A percentile compares a stretch with the other conserved stretches of the same genome.
Conservation (phyloP, 53 echinoderm and acorn worm genomes). For the Glandiceps talaboti region DNA sequence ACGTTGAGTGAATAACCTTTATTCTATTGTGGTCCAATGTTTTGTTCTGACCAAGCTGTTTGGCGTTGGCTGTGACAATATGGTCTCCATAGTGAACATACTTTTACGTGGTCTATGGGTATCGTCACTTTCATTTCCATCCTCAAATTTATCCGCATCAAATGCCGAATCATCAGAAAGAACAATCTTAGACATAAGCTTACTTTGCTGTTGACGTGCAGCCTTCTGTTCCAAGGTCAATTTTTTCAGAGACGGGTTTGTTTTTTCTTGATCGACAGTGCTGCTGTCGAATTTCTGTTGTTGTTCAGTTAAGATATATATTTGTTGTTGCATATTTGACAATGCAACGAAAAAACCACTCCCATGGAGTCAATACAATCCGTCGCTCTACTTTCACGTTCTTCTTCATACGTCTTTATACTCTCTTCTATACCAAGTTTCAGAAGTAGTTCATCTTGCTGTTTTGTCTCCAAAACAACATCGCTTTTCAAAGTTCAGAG, state of each 20-base stretch:
- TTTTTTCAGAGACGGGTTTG: neutral
- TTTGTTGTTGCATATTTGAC: neutral
- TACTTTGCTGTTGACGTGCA: too few relatives aligned
- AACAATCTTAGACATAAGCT: too few relatives aligned
- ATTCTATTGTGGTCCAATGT: too few relatives aligned
- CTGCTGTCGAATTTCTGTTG: neutral
- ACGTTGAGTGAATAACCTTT: too few relatives aligned
- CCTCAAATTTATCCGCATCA: too few relatives aligned
- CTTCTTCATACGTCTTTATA: neutral
- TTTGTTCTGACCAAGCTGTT: too few relatives aligned
- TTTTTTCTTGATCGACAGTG: neutral
- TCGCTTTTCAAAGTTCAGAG: neutral
- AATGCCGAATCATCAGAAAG: too few relatives aligned
- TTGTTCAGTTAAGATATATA: neutral
- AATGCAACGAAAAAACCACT: neutral
- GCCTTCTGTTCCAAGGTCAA: too few relatives aligned
- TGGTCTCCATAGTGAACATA: too few relatives aligned
- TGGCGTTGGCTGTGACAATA: too few relatives aligned
- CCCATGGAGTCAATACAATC: neutral
- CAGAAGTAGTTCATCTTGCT: neutral
- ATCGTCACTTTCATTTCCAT: too few relatives aligned
- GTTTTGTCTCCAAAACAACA: neutral
- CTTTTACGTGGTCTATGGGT: too few relatives aligned
- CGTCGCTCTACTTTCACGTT: neutral
- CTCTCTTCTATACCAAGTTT: neutral